Base-by-base conservation (phyloP, 2,113 vertebrate genomes). In the Urocitellus parryii region DNA sequence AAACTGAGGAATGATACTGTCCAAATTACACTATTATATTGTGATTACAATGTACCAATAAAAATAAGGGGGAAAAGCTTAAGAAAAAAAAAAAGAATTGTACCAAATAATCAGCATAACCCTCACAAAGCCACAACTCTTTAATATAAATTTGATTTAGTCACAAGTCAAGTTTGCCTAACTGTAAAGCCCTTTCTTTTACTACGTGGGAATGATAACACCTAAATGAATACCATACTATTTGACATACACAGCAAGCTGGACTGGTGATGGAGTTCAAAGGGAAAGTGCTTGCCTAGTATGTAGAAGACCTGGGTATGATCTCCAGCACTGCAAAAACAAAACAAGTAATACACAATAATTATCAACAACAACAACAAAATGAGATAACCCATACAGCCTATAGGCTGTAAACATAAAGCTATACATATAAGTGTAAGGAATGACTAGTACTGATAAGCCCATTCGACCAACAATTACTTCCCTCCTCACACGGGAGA, bases 91-190 rank as follows among this genome's bases (percentile, higher is more conserved):
- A 79, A 91, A 95, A 93, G 72, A 72, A 82, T n/a, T 9, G 53
- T 67, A 81, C 5, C 17, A 79, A 27, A 74, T 82, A 86, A 61
- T 77, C 37, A 96, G 53, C 53, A 73, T 24, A 92, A 88, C 72
- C 25, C 32, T 91, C 88, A 93, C 18, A 76, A 67, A 91, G 93
- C 3, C 29, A 70, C 78, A 93, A 45, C 37, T 90, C 37, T 53
- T 20, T 68, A 24, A 76, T 70, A 24, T 73, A 88, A 89, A 79
- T 65, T 12, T 76, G 78, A 76, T 67, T 93, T 37, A 61, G 45
- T 68, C 24, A 67, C 80, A 91, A 80, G 39, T 80, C 80, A 91
- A 80, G 39, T 80, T 29, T 45, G 42, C 82, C 56, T 76, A 93
- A 96, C 3, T 79, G 48, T 53, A 79, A 84, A 91, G 65, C n/a